Conservation (phyloP, 2,797 vertebrate species). For the Clarias fuscus region DNA sequence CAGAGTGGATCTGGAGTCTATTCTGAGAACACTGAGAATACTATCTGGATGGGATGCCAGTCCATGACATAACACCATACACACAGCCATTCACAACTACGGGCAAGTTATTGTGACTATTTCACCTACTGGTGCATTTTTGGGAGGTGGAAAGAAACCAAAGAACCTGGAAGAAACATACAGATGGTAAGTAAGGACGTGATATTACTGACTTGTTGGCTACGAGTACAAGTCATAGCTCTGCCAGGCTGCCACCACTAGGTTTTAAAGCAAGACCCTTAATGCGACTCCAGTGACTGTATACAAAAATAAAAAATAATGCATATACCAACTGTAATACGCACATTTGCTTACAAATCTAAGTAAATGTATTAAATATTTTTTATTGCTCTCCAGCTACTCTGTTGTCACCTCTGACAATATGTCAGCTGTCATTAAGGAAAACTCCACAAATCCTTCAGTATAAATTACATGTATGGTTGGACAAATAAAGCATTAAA, state of each 20-base stretch:
- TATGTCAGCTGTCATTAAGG: neutral
- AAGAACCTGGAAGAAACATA: neutral
- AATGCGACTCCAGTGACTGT: neutral
- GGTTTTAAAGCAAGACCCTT: neutral
- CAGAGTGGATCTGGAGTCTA: neutral
- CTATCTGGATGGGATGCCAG: neutral
- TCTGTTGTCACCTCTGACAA: neutral
- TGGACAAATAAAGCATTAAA: neutral
- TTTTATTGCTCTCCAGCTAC: neutral
- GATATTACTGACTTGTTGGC: neutral
- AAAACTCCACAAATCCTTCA: neutral
- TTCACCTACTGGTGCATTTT: neutral
- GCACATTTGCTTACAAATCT: neutral
- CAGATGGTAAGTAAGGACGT: neutral
- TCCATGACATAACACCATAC: neutral
- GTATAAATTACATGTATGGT: neutral
- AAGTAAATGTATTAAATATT: neutral
- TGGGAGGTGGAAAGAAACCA: neutral
- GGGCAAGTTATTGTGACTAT: neutral
- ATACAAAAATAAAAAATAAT: neutral
- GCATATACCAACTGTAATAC: neutral
- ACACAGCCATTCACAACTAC: neutral
- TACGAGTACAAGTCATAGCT: neutral
- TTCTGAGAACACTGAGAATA: neutral
- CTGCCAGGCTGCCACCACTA: neutral